phyloP scores from a whole-genome alignment of 2,797 vertebrate genomes.

The Fratercula arctica region DNA sequence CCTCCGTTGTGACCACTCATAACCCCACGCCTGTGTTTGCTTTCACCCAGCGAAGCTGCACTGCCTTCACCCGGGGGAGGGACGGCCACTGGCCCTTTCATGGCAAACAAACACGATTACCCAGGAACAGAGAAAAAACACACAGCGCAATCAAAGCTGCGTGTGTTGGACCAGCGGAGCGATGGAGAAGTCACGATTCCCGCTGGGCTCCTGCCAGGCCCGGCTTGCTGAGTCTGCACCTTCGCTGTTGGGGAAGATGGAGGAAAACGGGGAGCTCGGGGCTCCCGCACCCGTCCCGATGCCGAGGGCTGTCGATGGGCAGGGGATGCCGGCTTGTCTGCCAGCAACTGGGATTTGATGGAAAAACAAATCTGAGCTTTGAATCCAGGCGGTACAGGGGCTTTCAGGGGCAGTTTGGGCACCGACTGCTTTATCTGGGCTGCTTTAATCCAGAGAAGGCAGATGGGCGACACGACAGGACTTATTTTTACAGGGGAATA shows the following conservation, averaged over 20 bases:
- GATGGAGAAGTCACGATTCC: neutral
- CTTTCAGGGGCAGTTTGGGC: neutral
- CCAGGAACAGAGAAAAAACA: neutral
- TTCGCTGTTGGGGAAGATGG: accelerated
- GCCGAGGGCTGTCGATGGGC: accelerated
- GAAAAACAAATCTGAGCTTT: neutral
- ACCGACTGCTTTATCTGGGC: neutral
- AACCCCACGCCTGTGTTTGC: neutral
- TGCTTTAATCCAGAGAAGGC: neutral
- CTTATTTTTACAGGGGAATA: neutral
- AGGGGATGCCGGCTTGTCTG: neutral
- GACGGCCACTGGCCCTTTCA: accelerated
- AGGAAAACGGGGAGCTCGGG: neutral
- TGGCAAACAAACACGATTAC: neutral
- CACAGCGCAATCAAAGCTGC: neutral
- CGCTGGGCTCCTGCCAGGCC: accelerated
- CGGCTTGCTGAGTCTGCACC: neutral
- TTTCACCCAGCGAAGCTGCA: accelerated
- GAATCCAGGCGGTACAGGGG: accelerated
- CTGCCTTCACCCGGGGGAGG: neutral
- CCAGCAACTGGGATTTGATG: neutral
- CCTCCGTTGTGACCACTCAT: accelerated
- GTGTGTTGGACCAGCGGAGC: accelerated
- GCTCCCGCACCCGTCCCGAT: accelerated
- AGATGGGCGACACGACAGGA: accelerated